Base-by-base conservation (phyloP, 2,888 invertebrate genomes). In the Agrochola litura region DNA sequence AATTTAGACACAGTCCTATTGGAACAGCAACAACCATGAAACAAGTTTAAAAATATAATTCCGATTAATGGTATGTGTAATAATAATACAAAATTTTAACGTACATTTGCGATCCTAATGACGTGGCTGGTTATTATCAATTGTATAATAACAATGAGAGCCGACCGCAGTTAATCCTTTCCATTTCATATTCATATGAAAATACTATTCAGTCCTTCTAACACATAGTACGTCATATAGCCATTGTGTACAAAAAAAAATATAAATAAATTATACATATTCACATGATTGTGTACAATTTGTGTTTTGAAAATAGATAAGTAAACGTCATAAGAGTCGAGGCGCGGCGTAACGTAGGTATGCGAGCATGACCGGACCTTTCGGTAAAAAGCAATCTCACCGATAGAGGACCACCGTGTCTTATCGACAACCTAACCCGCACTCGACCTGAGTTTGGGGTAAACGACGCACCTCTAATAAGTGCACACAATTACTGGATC, bases 401-500 rank as follows among this genome's bases (percentile, higher is more conserved):
- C 89, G 89, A 92, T 92, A 91, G 90, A 88, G 71, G 66, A 63
- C 85, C 84, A 80, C 87, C 95, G 94, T 95, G 95, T 93, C 94
- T 94, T 95, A 95, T 95, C 95, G 89, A 79, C 89, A 91, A 91
- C 91, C 88, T 90, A 89, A 91, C 88, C 90, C 89, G 77, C 80
- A 77, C 74, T 77, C 81, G 43, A 85, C 69, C 76, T 81, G 76
- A 80, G 77, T 80, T 85, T 89, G 73, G 86, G 87, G 83, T 90
- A 91, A 92, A 91, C 88, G 91, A 88, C 88, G 86, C 89, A 91
- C 88, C 90, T 85, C 83, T 76, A 89, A 84, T 89, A 89, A 89
- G 86, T 88, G 85, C 81, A 78, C 83, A 82, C 76, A 83, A 81
- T 82, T 77, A 76, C 71, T 68, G 60, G 25, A 54, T 52, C 25